Conservation (phyloP, 2,113 vertebrate species). For the Dermatemys mawii region DNA sequence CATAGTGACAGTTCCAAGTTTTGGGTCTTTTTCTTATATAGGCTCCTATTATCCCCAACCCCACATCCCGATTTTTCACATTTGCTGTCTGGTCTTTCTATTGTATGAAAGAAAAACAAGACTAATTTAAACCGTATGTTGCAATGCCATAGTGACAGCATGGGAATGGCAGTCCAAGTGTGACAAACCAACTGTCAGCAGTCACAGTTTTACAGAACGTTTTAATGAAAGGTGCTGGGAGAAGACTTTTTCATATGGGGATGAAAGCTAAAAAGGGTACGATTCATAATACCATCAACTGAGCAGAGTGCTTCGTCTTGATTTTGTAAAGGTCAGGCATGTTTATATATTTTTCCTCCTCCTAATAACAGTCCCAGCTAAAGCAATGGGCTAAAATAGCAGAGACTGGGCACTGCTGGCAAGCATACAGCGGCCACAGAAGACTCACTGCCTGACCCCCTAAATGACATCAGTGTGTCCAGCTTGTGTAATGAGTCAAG, state of each 20-base stretch:
- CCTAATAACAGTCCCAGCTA: conserved; percentile 47
- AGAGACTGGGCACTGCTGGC: not conserved
- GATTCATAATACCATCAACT: not conserved
- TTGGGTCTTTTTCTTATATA: too few relatives aligned
- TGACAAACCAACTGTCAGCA: not conserved
- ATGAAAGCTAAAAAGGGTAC: not conserved
- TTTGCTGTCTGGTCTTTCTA: too few relatives aligned
- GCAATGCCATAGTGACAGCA: not conserved
- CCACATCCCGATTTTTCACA: too few relatives aligned
- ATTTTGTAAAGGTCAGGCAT: not conserved
- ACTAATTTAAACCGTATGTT: not conserved
- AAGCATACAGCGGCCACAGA: not conserved
- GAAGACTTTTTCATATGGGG: not conserved
- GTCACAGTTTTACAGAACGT: not conserved
- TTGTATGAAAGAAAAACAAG: not conserved
- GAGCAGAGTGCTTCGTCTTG: not conserved
- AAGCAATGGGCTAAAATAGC: conserved; percentile 37
- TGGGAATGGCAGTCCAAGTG: not conserved
- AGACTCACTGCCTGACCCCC: not conserved
- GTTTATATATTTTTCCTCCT: conserved; percentile 24
- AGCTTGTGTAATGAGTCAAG: not conserved
- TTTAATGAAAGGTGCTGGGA: not conserved
- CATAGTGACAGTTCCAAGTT: too few relatives aligned
- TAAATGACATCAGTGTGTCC: conserved; percentile 14
- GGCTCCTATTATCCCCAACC: too few relatives aligned